phyloP scores from a whole-genome alignment of 1,140 invertebrate species.

The Nylanderia fulva region DNA sequence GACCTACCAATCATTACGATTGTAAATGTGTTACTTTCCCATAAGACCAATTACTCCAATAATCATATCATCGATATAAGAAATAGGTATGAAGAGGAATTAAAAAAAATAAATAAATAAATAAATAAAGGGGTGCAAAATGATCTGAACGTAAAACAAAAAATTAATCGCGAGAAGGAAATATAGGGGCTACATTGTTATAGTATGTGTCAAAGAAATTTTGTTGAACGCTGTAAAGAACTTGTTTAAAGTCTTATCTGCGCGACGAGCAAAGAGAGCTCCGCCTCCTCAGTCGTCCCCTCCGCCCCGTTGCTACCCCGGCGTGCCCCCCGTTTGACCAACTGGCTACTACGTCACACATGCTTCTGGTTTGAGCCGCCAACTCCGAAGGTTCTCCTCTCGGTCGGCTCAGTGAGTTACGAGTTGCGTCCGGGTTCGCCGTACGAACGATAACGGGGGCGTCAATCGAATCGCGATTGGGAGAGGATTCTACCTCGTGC shows the following conservation, averaged over 20 bases:
- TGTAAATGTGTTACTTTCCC: background rate
- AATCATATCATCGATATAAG: background rate
- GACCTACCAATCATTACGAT: background rate
- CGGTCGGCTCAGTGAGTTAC: slow-evolving; percentile 80
- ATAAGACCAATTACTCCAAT: background rate
- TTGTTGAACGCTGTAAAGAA: slow-evolving; percentile 32
- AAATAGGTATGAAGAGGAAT: background rate
- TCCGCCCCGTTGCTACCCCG: slow-evolving; percentile 63
- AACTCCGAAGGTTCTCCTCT: slow-evolving; percentile 73
- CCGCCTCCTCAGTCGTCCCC: slow-evolving; percentile 81
- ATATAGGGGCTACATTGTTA: background rate
- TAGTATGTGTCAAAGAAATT: slow-evolving; percentile 18
- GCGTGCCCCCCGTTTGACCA: slow-evolving; percentile 78
- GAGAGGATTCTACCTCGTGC: slow-evolving; percentile 72
- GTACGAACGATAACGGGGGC: slow-evolving; percentile 77
- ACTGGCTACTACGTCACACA: slow-evolving; percentile 80
- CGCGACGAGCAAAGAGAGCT: slow-evolving; percentile 76
- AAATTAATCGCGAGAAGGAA: slow-evolving; percentile 1
- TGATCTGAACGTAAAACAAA: too few species aligned
- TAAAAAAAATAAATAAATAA: too few species aligned
- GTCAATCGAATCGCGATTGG: slow-evolving; percentile 77
- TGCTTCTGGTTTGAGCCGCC: slow-evolving; percentile 79
- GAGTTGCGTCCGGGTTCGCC: slow-evolving; percentile 81
- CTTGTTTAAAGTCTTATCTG: slow-evolving; percentile 59
- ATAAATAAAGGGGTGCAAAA: background rate